Conservation (phyloP, 2,797 vertebrate species). For the Toxotes lorentzi region DNA sequence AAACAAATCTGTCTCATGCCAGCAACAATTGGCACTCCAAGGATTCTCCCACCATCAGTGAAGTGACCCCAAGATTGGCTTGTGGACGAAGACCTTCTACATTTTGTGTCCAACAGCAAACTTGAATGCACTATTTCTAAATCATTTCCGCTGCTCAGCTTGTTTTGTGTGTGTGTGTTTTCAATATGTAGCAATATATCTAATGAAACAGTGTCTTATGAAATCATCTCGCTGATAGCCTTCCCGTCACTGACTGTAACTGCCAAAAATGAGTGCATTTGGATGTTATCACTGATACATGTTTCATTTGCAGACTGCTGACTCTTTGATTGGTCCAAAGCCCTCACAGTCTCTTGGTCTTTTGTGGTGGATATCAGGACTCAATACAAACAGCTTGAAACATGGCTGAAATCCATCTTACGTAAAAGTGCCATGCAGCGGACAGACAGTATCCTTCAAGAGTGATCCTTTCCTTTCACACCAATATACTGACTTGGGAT, state of each 20-base stretch:
- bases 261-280: conserved; percentile 40
- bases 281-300: conserved; percentile 25
- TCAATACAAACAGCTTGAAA: conserved; percentile 37
- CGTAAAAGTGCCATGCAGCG: not conserved
- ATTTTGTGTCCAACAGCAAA: conserved; percentile 72
- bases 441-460: not conserved
- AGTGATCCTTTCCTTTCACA: not conserved
- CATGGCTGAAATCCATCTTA: conserved; percentile 17
- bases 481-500: not conserved
- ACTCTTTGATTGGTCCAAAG: conserved; percentile 29
- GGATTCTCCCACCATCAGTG: conserved; percentile 34
- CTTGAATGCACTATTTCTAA: conserved; percentile 70
- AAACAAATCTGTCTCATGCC: conserved; percentile 22
- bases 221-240: conserved; percentile 61
- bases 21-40: conserved; percentile 23
- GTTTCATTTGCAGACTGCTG: conserved; percentile 18
- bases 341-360: conserved; percentile 19
- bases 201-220: conserved; percentile 70
- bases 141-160: conserved; percentile 77
- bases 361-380: conserved; percentile 25
- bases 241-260: conserved; percentile 57
- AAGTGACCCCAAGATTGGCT: conserved; percentile 42
- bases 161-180: conserved; percentile 46
- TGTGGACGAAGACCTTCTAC: conserved; percentile 25
- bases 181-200: conserved; percentile 66